Base-by-base conservation (phyloP, 2,797 vertebrate species). In the Gila robusta region DNA sequence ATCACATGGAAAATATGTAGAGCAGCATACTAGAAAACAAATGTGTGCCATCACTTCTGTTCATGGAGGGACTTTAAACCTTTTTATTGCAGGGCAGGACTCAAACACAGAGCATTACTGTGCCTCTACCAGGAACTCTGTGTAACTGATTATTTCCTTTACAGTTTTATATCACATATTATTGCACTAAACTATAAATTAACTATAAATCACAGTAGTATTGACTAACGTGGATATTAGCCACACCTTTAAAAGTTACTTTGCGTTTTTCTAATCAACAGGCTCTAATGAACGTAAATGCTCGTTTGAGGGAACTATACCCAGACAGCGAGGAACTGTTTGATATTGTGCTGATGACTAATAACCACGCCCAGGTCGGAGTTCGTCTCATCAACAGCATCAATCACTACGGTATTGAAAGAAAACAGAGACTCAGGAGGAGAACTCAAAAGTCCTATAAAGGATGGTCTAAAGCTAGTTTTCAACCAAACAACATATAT, bases 341-440 rank as follows among this genome's bases (percentile, higher is more conserved):
- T 93, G 98, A 99, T 93, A 97, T 99, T 64, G 97, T 99, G 62
- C 93, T 99, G 87, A 98, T 99, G 97, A 98, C 98, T 81, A 99
- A 98, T 93, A 98, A 98, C 93, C 97, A 98, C 67, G 98, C 98
- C 89, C 97, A 98, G 91, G 98, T 98, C 49, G 98, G 97, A 88
- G 97, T 99, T 83, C 95, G 98, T 73, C 97, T 99, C 92, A 99
- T 99, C 92, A 99, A 99, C 96, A 98, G 97, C 95, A 98, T 99
- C 91, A 99, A 99, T 95, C 96, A 98, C 92, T 97, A 99, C 0
- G 96, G 98, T 98, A 85, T 79, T n/a, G 4, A 56, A 35, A 73
- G 21, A 56, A n/a, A 71, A 70, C 0, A 37, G 19, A 67, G 49
- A 82, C 67, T 28, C 23, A 2, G 41, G 39, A 41, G 39, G 39